These are phyloP conservation scores for Drosophila prostipennis DNA, from an alignment of 2,888 invertebrate species.

Conservation along the genomic window DNA sequence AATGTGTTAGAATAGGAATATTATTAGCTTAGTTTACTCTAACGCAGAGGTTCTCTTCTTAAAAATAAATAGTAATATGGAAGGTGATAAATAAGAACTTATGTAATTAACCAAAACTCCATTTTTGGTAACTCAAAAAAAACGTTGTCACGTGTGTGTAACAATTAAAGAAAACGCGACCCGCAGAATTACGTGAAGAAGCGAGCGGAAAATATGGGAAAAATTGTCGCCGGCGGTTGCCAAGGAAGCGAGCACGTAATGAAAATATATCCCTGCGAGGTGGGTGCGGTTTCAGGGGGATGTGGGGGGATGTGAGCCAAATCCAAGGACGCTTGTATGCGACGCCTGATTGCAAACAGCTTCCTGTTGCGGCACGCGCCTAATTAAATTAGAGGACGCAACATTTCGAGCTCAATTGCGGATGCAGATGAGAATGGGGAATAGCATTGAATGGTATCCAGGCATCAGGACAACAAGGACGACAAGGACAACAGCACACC, in stretches of 20 bases:
- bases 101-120: no score
- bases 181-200: slow-evolving; percentile 18
- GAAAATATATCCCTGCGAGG: slow-evolving; percentile 32
- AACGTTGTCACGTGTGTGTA: not conserved
- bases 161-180: slow-evolving; percentile 30
- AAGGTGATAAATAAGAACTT: no score
- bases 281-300: slow-evolving; percentile 8
- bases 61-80: no score
- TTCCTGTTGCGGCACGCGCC: slow-evolving; percentile 65
- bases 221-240: slow-evolving; percentile 48
- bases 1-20: not conserved
- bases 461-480: not conserved
- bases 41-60: no score
- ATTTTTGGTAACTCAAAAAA: not conserved
- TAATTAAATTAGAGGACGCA: slow-evolving; percentile 75
- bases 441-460: not conserved
- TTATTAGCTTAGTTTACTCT: no score
- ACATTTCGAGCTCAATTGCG: slow-evolving; percentile 53
- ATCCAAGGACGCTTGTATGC: slow-evolving; percentile 31
- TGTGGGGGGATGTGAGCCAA: slow-evolving; percentile 6
- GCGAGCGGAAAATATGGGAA: slow-evolving; percentile 50
- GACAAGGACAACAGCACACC: slow-evolving; percentile 1
- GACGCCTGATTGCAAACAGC: slow-evolving; percentile 51
- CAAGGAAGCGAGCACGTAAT: slow-evolving; percentile 54
- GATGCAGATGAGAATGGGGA: slow-evolving; percentile 38